Percentiles rank a stretch among this genome's conserved stretches.
phyloP scores from a whole-genome alignment of 2,113 vertebrate genomes.

The Semnopithecus entellus region DNA sequence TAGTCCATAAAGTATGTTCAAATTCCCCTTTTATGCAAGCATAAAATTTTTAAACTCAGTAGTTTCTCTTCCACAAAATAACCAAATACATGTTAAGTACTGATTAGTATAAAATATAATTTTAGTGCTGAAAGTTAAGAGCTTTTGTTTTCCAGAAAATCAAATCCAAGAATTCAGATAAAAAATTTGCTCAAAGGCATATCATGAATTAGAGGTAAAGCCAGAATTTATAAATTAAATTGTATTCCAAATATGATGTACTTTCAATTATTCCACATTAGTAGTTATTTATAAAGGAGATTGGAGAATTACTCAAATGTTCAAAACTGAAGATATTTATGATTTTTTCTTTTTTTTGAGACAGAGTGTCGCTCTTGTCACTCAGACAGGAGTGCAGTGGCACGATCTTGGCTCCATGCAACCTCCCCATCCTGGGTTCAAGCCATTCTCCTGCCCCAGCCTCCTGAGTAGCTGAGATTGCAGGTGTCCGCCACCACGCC shows the following conservation, averaged over 20 bases:
- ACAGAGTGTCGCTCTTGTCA: too few species aligned
- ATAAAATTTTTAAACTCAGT: neutral
- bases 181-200: neutral
- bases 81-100: constrained; percentile 15
- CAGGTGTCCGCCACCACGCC: accelerated
- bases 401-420: too few species aligned
- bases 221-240: constrained; percentile 6
- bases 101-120: neutral
- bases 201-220: neutral
- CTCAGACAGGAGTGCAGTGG: too few species aligned
- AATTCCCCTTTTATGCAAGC: constrained; percentile 16
- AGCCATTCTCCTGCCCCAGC: too few species aligned
- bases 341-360: too few species aligned
- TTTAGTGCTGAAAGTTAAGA: constrained; percentile 37
- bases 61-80: constrained; percentile 12
- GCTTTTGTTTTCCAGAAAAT: neutral
- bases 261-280: neutral
- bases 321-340: neutral
- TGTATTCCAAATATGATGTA: neutral
- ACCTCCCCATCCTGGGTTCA: too few species aligned
- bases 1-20: neutral
- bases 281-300: neutral
- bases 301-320: neutral
- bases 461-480: too few species aligned
- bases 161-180: neutral